Conservation (phyloP, 2,113 vertebrate species). For the human (Homo sapiens) region DNA sequence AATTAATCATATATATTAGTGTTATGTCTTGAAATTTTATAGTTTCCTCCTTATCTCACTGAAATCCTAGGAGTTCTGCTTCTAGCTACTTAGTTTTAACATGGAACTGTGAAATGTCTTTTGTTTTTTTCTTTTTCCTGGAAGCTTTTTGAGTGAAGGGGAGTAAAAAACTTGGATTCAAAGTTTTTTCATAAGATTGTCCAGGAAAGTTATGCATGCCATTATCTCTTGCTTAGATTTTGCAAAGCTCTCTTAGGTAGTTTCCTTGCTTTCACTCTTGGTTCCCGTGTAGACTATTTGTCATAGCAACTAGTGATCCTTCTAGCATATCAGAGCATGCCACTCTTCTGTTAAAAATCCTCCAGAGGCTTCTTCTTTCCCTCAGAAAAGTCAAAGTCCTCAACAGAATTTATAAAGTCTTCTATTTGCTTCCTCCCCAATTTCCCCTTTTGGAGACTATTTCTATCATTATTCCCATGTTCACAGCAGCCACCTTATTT, state of each 20-base stretch:
- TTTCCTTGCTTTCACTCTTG: background rate
- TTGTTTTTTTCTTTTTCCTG: background rate
- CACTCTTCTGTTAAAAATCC: background rate
- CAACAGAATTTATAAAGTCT: background rate
- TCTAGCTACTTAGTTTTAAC: conserved; percentile 1
- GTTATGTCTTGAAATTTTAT: conserved; percentile 33
- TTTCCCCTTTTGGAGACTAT: background rate
- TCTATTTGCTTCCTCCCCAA: background rate
- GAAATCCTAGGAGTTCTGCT: background rate
- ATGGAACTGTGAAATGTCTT: background rate
- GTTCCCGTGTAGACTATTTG: background rate
- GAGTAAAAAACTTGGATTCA: background rate
- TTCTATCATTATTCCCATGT: background rate
- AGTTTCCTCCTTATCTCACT: background rate
- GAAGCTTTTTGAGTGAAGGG: background rate
- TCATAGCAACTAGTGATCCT: background rate
- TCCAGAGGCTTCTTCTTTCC: background rate
- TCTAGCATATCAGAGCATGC: background rate
- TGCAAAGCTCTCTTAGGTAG: background rate
- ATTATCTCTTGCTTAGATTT: conserved; percentile 16
- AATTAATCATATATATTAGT: conserved; percentile 35
- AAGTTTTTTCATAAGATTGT: background rate
- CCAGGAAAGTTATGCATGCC: background rate
- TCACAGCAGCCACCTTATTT: background rate
- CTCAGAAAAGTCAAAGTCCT: background rate